phyloP scores from a whole-genome alignment of 2,888 invertebrate species.

The Pheosia tremula region DNA sequence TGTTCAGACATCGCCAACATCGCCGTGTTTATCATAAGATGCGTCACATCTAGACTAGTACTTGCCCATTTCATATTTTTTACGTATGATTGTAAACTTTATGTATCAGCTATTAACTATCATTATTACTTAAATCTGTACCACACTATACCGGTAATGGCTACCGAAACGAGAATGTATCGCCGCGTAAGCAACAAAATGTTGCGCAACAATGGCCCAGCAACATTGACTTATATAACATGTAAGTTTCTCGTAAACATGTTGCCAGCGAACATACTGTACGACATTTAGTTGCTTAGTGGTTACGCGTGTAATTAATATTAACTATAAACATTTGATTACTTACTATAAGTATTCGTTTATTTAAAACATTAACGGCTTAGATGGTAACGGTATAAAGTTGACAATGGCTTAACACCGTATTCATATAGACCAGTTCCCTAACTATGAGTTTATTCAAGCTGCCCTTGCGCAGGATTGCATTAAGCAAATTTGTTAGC shows the following conservation, averaged over 20 bases:
- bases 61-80: constrained; percentile 18
- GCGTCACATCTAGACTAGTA: constrained; percentile 35
- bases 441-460: neutral
- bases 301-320: neutral
- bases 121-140: constrained; percentile 23
- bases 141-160: constrained; percentile 20
- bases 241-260: neutral
- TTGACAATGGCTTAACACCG: neutral
- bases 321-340: neutral
- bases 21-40: constrained; percentile 14
- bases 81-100: constrained; percentile 16
- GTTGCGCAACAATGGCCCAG: neutral
- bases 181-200: constrained; percentile 1
- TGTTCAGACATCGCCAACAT: neutral
- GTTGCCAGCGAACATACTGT: neutral
- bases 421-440: neutral
- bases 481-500: too few relatives aligned
- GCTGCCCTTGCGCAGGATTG: neutral
- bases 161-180: constrained; percentile 16
- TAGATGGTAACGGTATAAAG: constrained; percentile 4
- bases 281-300: neutral
- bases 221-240: too few relatives aligned
- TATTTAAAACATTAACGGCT: constrained; percentile 4
- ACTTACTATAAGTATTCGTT: neutral
- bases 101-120: constrained; percentile 25